Conservation (phyloP, 2,113 vertebrate species). For the Lophura nycthemera region DNA sequence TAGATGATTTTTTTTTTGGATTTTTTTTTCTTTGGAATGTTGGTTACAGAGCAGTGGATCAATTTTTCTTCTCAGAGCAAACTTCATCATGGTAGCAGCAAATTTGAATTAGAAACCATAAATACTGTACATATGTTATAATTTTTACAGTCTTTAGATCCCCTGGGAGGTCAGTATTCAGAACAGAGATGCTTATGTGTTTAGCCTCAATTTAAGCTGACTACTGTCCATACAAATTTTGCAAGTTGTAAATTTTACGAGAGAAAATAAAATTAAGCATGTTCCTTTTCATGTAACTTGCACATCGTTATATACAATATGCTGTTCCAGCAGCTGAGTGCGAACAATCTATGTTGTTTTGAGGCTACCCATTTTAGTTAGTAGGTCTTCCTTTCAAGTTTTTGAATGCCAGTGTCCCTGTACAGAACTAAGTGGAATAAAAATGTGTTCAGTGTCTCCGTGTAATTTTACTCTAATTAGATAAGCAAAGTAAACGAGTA, state of each 20-base stretch:
- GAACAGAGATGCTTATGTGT: rapidly evolving
- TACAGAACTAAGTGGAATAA: not conserved
- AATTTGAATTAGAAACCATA: not conserved
- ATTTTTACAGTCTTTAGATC: not conserved
- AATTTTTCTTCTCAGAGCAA: not conserved
- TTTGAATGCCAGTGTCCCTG: not conserved
- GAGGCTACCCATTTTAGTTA: not conserved
- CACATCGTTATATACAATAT: not conserved
- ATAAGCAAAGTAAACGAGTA: not conserved
- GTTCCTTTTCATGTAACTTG: not conserved
- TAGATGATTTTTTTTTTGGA: no score
- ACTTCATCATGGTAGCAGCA: not conserved
- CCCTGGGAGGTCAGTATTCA: not conserved
- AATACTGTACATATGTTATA: rapidly evolving
- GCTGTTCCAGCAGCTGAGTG: not conserved
- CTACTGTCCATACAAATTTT: not conserved
- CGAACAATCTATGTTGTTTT: not conserved
- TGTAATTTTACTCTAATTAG: slow-evolving; percentile 34
- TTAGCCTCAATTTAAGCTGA: not conserved
- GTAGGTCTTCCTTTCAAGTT: not conserved
- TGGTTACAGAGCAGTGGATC: not conserved
- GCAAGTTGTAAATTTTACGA: not conserved
- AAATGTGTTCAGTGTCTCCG: not conserved
- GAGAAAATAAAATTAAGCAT: not conserved
- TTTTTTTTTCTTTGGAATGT: not conserved